Evolutionary conservation across 2,113 vertebrate genomes (phyloP).

Genomic region (Thymallus thymallus): DNA sequence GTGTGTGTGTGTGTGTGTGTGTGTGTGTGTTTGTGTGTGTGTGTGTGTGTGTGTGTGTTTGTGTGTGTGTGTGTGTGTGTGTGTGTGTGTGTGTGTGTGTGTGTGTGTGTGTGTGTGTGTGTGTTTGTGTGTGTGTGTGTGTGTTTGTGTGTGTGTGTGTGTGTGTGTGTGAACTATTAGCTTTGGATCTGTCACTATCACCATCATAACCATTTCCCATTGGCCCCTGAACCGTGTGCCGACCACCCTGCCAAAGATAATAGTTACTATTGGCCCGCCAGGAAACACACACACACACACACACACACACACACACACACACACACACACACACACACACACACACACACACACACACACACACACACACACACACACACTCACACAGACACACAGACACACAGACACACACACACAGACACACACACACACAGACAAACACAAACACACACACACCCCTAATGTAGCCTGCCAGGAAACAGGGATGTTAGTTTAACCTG

Average conservation of each 20-base stretch:
- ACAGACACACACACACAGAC: not conserved
- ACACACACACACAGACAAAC: no score
- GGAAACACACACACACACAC: conserved; percentile 42
- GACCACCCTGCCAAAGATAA: conserved; percentile 63
- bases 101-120: not conserved
- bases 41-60: no score
- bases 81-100: not conserved
- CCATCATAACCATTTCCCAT: conserved; percentile 55
- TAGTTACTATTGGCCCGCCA: conserved; percentile 44
- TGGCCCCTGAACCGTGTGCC: conserved; percentile 42
- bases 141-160: no score
- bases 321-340: no score
- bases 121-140: not conserved
- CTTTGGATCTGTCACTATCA: conserved; percentile 56
- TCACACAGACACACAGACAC: not conserved
- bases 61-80: no score
- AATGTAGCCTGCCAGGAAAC: not conserved
- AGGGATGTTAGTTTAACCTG: conserved; percentile 61
- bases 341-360: not conserved
- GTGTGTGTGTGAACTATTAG: not conserved
- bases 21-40: no score
- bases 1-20: not conserved
- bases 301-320: no score
- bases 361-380: not conserved
- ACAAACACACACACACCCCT: no score